Evolutionary conservation across 2,113 vertebrate species (phyloP).

Genomic region (Platichthys stellatus): DNA sequence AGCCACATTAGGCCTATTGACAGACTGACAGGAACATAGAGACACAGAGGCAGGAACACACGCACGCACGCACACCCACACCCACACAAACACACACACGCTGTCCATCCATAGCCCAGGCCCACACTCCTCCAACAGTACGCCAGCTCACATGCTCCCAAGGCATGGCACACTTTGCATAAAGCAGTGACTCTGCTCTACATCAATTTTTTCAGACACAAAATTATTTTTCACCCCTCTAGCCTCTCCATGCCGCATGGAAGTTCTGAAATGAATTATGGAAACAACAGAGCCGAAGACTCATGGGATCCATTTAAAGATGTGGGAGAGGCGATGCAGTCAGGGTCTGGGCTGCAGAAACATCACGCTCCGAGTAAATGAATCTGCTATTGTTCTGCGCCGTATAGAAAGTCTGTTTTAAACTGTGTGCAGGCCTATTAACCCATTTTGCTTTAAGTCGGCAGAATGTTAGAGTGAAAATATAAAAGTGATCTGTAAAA

Average conservation of each 20-base stretch:
- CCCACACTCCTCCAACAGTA: slow-evolving; percentile 68
- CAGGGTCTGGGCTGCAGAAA: slow-evolving; percentile 66
- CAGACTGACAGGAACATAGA: slow-evolving; percentile 80
- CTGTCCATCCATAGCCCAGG: slow-evolving; percentile 37
- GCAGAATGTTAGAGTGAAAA: slow-evolving; percentile 9
- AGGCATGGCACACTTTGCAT: slow-evolving; percentile 79
- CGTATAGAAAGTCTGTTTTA: slow-evolving; percentile 34
- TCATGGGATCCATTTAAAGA: slow-evolving; percentile 83
- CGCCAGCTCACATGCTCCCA: slow-evolving; percentile 72
- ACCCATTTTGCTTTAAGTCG: slow-evolving; percentile 42
- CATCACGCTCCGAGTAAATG: slow-evolving; percentile 65
- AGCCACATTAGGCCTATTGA: slow-evolving; percentile 82
- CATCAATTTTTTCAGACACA: slow-evolving; percentile 73
- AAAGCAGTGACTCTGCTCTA: slow-evolving; percentile 80
- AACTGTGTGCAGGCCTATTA: slow-evolving; percentile 17
- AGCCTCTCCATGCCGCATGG: slow-evolving; percentile 74
- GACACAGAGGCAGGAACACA: slow-evolving; percentile 24
- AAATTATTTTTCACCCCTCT: slow-evolving; percentile 81
- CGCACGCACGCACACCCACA: slow-evolving; percentile 44
- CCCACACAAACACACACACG: slow-evolving; percentile 35
- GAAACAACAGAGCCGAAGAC: slow-evolving; percentile 81
- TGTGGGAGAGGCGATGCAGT: slow-evolving; percentile 76
- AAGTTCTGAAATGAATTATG: slow-evolving; percentile 85
- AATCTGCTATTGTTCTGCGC: slow-evolving; percentile 63
- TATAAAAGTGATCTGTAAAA: slow-evolving; percentile 21